Conservation (phyloP, 2,797 vertebrate genomes). For the Parauchenoglanis ngamensis region DNA sequence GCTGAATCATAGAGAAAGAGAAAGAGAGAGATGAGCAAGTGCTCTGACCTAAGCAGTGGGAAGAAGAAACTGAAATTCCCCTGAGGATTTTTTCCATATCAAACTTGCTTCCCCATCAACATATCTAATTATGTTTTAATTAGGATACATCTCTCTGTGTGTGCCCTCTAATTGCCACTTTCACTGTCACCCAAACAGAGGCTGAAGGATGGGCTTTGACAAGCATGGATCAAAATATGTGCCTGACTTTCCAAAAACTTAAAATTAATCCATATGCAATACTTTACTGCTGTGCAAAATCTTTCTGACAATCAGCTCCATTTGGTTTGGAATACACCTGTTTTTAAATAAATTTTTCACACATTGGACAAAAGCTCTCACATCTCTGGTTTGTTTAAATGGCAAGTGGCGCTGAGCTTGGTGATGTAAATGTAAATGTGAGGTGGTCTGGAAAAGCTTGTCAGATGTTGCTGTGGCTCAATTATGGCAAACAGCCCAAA, state of each 20-base stretch:
- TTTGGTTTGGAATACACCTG: neutral
- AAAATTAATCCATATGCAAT: neutral
- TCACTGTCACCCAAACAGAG: neutral
- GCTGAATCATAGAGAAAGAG: slow-evolving; percentile 13
- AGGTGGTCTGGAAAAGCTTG: neutral
- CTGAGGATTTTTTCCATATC: neutral
- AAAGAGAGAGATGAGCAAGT: neutral
- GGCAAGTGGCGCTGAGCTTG: neutral
- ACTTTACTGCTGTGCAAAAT: neutral
- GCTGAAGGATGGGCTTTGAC: neutral
- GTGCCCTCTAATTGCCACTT: neutral
- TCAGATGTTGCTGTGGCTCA: neutral
- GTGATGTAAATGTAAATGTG: neutral
- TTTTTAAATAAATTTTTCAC: neutral
- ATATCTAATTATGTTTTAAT: slow-evolving; percentile 28
- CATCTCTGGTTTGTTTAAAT: neutral
- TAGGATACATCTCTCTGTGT: slow-evolving; percentile 4
- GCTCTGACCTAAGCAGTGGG: neutral
- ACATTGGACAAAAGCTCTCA: neutral
- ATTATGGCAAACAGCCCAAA: neutral
- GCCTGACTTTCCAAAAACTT: neutral
- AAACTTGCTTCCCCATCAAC: slow-evolving; percentile 3
- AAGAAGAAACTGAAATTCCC: slow-evolving; percentile 10
- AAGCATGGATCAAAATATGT: neutral
- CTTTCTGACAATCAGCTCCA: neutral